phyloP scores from a whole-genome alignment of 2,797 vertebrate species.

The Enteromius argenteus region DNA sequence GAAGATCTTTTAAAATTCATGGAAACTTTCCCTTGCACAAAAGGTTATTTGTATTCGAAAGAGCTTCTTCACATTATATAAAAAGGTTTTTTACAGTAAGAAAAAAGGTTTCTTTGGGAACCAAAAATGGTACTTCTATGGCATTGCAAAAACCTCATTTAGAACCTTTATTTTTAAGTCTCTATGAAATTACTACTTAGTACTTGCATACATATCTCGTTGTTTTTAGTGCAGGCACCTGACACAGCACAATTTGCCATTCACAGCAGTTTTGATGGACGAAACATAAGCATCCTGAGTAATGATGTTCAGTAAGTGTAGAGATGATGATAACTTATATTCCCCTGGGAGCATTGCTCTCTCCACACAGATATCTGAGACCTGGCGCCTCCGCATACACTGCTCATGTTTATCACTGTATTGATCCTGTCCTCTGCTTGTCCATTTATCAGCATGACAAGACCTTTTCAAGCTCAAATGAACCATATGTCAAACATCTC shows the following conservation, averaged over 20 bases:
- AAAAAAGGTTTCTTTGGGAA: neutral
- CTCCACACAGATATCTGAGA: slow-evolving; percentile 27
- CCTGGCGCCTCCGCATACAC: slow-evolving; percentile 24
- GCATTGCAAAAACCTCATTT: neutral
- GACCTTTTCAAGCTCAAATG: slow-evolving; percentile 20
- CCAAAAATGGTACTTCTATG: neutral
- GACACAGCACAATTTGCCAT: slow-evolving; percentile 1
- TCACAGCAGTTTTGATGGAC: neutral
- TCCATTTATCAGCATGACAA: slow-evolving; percentile 33
- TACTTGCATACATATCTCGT: neutral
- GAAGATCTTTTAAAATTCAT: neutral
- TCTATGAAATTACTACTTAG: neutral
- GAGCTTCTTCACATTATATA: too few species aligned
- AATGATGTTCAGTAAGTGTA: slow-evolving; percentile 39
- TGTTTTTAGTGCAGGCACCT: neutral
- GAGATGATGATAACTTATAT: slow-evolving; percentile 22
- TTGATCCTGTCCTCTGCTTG: slow-evolving; percentile 49
- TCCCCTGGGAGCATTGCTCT: neutral
- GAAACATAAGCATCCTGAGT: slow-evolving; percentile 32
- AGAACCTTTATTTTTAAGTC: neutral
- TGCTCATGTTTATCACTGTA: slow-evolving; percentile 39
- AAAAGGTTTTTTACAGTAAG: neutral
- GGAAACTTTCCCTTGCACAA: neutral
- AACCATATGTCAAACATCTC: slow-evolving; percentile 19
- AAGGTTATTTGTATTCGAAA: neutral